Base-by-base conservation (phyloP, 2,797 vertebrate genomes). In the Xiphophorus birchmanni region DNA sequence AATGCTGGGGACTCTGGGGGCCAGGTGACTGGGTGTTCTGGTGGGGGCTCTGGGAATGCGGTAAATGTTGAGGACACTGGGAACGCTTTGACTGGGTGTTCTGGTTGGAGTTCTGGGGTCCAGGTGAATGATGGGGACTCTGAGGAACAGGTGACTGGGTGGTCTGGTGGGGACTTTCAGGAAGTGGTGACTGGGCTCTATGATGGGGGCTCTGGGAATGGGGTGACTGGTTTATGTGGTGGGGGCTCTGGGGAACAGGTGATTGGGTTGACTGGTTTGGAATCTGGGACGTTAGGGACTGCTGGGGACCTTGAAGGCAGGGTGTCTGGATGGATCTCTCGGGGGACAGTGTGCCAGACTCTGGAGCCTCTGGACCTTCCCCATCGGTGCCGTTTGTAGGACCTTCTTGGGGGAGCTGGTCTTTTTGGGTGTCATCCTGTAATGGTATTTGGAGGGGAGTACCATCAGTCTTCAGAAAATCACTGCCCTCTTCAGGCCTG, bases 401-500 rank as follows among this genome's bases (percentile, higher is more conserved):
- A n/a, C 23, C 79, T 21, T 45, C 44, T 6, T 44, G 37, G 40
- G 47, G 21, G 18, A 9, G 29, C 8, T 0, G 21, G 50, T 65
- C 3, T 2, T 71, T 54, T 44, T 73, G 47, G 3, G 37, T 6
- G 21, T 8, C 42, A 1, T 40, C 65, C 52, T 85, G 72, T 4
- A 11, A 50, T 1, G 21, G 5, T 12, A 50, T 40, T 21, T 79
- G 50, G 12, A 29, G 54, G 1, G 11, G 45, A 67, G 32, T 60
- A 37, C 56, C 67, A 69, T 85, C 79, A 37, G 54, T 11, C n/a
- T 79, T 82, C 26, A 82, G 72, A 11, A 73, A 76, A 50, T 87
- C 78, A 71, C 75, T 82, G 50, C 83, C 50, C 47, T 89, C 89
- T 63, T 90, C 82, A 29, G 79, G 23, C 73, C 92, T 93, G 77